Evolutionary conservation across 2,888 invertebrate species (phyloP), one percentile per base, ranked within the genome.

Genomic region (Lymantria dispar): DNA sequence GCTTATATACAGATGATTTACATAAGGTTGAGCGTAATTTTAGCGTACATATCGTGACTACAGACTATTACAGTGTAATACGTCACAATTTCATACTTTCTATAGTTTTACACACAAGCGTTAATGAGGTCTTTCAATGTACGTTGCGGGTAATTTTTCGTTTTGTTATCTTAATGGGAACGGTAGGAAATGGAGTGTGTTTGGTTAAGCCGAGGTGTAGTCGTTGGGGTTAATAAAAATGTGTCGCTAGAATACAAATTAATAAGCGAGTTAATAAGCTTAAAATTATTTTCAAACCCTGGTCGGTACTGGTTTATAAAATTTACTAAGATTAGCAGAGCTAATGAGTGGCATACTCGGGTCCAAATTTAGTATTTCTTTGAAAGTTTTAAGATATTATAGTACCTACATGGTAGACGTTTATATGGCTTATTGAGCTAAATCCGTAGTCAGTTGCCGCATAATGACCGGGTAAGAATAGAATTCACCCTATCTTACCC

Each of bases 31-130:
- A 38, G 38, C 1, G 12, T 7, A 38, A 12, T 38, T 9, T 12
- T 38, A n/a, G 38, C n/a, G 3, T 11, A n/a, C n/a, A 12, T 22
- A 5, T 61, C 72, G 72, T 72, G 72, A 63, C 70, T 57, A 38
- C 10, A 1, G 43, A 50, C 68, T 61, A 70, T 72, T 41, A n/a
- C n/a, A 12, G 11, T 7, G 33, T 33, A 10, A 45, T 36, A 5
- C 7, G 15, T 36, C 15, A 3, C 12, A 36, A n/a, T n/a, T 10
- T n/a, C 37, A 33, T 38, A 12, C 12, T 44, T n/a, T 3, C 36
- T n/a, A 36, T 45, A 43, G 49, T 47, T 45, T 54, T 39, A 46
- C 46, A 36, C 52, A 50, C 48, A 14, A 43, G 50, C 60, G 62
- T 48, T 63, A 62, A 63, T 60, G 54, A 57, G 56, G 12, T 31